Evolutionary conservation across 2,888 invertebrate species (phyloP).

Genomic region (Byasa hedistus): DNA sequence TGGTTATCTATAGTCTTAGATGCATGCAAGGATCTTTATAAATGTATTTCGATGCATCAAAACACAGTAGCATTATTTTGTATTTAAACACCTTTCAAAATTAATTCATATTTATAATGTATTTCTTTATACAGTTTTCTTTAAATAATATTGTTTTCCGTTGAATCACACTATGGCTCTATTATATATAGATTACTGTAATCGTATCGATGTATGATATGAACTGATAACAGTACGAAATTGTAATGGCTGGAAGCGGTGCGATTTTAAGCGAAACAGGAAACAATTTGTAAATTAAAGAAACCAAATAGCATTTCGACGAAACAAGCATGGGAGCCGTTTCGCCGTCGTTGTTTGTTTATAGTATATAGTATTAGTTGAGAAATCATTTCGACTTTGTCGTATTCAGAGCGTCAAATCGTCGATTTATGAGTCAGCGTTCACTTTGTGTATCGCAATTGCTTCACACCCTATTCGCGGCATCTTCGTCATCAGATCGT

Average conservation of each 20-base stretch:
- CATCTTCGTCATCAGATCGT: constrained; percentile 47
- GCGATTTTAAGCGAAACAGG: constrained; percentile 36
- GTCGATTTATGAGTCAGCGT: constrained; percentile 49
- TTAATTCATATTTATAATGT: background rate
- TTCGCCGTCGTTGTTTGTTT: constrained; percentile 62
- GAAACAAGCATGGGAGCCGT: constrained; percentile 46
- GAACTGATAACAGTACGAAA: constrained; percentile 8
- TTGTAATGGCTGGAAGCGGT: constrained; percentile 27
- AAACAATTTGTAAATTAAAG: constrained; percentile 53
- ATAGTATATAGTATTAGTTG: constrained; percentile 59
- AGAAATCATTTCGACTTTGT: constrained; percentile 63
- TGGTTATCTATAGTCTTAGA: too few species aligned
- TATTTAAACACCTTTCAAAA: too few species aligned
- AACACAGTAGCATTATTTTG: too few species aligned
- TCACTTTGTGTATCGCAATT: constrained; percentile 54
- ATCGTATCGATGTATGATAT: constrained; percentile 12
- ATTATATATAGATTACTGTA: background rate
- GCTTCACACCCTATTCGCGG: constrained; percentile 48
- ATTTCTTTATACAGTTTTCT: too few species aligned
- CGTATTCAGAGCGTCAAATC: constrained; percentile 57
- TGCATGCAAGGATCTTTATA: too few species aligned
- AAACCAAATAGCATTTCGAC: constrained; percentile 51
- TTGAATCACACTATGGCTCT: background rate
- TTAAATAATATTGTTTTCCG: background rate
- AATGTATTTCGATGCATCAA: too few species aligned